phyloP scores from a whole-genome alignment of 2,888 invertebrate genomes.

The Euphydryas editha region DNA sequence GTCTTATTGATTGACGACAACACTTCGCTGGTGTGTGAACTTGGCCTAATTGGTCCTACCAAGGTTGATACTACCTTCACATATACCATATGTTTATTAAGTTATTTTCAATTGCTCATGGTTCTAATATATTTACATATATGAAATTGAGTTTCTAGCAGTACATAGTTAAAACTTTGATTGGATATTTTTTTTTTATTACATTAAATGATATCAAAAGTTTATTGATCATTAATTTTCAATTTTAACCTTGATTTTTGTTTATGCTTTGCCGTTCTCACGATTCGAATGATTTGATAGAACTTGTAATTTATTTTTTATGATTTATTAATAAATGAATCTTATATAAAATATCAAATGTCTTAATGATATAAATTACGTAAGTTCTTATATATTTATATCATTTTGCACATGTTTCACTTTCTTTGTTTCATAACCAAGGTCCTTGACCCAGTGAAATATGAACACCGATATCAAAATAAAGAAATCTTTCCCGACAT shows the following conservation, averaged over 20 bases:
- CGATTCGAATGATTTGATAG: not conserved
- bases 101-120: not conserved
- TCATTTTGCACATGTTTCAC: not conserved
- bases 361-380: not conserved
- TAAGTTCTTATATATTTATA: not conserved
- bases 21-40: slow-evolving; percentile 18
- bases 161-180: too few relatives aligned
- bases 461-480: slow-evolving; percentile 33
- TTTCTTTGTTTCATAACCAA: not conserved
- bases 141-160: too few relatives aligned
- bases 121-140: too few relatives aligned
- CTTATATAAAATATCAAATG: not conserved
- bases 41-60: not conserved
- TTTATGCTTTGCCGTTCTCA: too few relatives aligned
- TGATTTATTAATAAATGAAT: not conserved
- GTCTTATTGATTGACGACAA: slow-evolving; percentile 33
- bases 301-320: not conserved
- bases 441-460: slow-evolving; percentile 33
- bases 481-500: slow-evolving; percentile 34
- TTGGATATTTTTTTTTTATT: too few relatives aligned
- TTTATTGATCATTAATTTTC: too few relatives aligned
- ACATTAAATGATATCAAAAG: too few relatives aligned
- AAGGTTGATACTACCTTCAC: not conserved
- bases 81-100: not conserved
- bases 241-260: too few relatives aligned